Evolutionary conservation across 2,888 invertebrate species (phyloP).

Genomic region (Nomada fucata): DNA sequence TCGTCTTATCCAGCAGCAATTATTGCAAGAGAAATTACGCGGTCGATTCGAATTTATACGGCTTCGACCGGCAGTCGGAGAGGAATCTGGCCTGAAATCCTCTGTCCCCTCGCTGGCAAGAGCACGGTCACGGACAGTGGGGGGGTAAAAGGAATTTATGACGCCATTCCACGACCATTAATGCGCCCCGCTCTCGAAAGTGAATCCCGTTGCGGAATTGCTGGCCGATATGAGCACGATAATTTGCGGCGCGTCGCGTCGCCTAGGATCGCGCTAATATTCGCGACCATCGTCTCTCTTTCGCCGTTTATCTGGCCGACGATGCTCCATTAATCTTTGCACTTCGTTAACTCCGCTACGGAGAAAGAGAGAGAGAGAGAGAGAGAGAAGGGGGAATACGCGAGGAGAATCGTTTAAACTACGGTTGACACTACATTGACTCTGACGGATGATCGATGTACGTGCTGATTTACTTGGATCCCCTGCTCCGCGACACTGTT

Average conservation of each 20-base stretch:
- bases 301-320: conserved; percentile 44
- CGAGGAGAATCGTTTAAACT: conserved; percentile 31
- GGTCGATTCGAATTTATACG: conserved; percentile 22
- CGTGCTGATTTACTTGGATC: conserved; percentile 15
- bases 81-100: conserved; percentile 35
- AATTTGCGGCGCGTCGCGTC: conserved; percentile 33
- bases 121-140: neutral
- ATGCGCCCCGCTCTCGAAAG: conserved; percentile 41
- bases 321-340: conserved; percentile 58
- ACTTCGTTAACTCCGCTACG: conserved; percentile 33
- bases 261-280: conserved; percentile 49
- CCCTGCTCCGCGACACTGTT: neutral
- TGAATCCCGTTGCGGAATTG: conserved; percentile 47
- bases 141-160: conserved; percentile 40
- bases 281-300: conserved; percentile 25
- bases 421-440: conserved; percentile 46
- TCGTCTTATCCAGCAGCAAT: neutral
- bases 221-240: conserved; percentile 37
- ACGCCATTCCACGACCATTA: conserved; percentile 39
- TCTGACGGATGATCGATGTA: conserved; percentile 48
- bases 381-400: neutral
- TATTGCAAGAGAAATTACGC: neutral
- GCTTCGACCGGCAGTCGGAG: neutral
- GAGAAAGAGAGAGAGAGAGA: neutral
- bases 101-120: neutral